phyloP scores from a whole-genome alignment of 2,888 invertebrate species.

The Lasioglossum malachurum region DNA sequence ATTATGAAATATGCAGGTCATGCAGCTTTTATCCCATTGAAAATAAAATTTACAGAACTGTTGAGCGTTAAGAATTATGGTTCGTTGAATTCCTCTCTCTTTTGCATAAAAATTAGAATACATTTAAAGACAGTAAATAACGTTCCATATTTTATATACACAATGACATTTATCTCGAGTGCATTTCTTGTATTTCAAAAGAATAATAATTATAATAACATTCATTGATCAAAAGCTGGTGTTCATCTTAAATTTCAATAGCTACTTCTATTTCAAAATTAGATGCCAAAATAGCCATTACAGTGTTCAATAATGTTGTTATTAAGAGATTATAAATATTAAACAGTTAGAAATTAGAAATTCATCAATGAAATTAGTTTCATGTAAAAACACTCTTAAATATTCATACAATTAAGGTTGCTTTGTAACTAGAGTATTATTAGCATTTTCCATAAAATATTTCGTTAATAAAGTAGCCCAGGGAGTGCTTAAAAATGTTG shows the following conservation, averaged over 20 bases:
- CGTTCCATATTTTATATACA: not conserved
- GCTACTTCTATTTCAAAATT: not conserved
- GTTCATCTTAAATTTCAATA: not conserved
- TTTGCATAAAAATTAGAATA: not conserved
- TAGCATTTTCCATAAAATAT: not conserved
- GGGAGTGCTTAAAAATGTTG: not conserved
- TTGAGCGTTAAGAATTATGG: not conserved
- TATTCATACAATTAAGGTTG: not conserved
- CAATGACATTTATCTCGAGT: not conserved
- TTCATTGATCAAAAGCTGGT: not conserved
- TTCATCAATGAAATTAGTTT: not conserved
- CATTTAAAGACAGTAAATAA: no score
- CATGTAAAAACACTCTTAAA: no score
- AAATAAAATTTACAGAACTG: not conserved
- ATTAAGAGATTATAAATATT: not conserved
- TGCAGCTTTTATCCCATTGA: not conserved
- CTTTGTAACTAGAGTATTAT: not conserved
- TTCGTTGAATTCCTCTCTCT: not conserved
- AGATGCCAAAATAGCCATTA: not conserved
- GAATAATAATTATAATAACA: no score
- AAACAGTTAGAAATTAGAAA: not conserved
- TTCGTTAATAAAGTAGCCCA: not conserved
- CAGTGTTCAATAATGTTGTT: not conserved
- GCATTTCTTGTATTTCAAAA: not conserved
- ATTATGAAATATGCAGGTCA: not conserved